Conservation (phyloP, 2,113 vertebrate genomes). For the Rutilus rutilus region DNA sequence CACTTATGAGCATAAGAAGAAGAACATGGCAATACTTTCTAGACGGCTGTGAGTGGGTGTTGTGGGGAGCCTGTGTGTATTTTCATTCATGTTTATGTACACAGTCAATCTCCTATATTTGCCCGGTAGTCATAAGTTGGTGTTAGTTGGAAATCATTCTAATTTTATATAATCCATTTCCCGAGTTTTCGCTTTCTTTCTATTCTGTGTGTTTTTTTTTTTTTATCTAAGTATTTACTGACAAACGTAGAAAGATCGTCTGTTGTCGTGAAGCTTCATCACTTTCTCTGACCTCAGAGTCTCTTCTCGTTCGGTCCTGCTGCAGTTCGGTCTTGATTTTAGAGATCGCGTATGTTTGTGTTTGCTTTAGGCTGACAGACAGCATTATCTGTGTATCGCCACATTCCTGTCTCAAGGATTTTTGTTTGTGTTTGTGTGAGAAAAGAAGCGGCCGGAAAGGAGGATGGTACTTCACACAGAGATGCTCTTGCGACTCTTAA, state of each 20-base stretch:
- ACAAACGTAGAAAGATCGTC: neutral
- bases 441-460: neutral
- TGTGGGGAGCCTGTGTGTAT: neutral
- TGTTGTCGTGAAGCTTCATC: neutral
- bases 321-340: conserved; percentile 18
- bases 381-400: conserved; percentile 32
- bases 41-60: conserved; percentile 4
- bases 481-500: neutral
- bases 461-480: neutral
- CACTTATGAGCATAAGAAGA: conserved; percentile 12
- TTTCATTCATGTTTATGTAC: neutral
- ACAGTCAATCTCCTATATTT: neutral
- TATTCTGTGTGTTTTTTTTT: neutral
- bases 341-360: neutral
- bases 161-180: neutral
- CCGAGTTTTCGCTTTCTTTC: neutral
- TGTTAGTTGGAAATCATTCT: neutral
- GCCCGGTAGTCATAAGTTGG: neutral
- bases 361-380: conserved; percentile 6
- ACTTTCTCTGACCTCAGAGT: neutral
- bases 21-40: conserved; percentile 3
- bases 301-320: neutral
- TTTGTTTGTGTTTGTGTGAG: conserved; percentile 15
- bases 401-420: conserved; percentile 43
- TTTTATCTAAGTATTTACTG: neutral